Conservation (phyloP, 2,888 invertebrate genomes). For the Idaea straminata region DNA sequence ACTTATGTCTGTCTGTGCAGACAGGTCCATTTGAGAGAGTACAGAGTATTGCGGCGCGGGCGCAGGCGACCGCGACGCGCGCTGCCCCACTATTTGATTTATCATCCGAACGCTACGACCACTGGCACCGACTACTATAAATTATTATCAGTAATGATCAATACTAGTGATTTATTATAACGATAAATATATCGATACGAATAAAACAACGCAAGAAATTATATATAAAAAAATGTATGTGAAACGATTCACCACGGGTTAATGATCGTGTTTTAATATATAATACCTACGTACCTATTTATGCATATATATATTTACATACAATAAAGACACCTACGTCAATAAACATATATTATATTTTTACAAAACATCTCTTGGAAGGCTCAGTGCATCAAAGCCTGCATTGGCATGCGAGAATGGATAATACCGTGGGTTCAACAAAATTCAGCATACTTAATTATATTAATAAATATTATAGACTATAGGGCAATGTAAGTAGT, state of each 20-base stretch:
- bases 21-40: too few species aligned
- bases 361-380: too few species aligned
- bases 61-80: conserved; percentile 32
- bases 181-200: conserved; percentile 67
- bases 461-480: too few species aligned
- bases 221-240: conserved; percentile 29
- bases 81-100: conserved; percentile 40
- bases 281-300: background rate
- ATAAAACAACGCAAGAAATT: conserved; percentile 50
- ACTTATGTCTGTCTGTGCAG: background rate
- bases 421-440: too few species aligned
- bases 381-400: too few species aligned
- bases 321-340: background rate
- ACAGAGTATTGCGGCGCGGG: conserved; percentile 13
- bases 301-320: background rate
- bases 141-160: conserved; percentile 74
- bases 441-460: too few species aligned
- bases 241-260: background rate
- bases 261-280: background rate
- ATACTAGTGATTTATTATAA: conserved; percentile 67
- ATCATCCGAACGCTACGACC: conserved; percentile 36
- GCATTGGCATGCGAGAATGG: too few species aligned
- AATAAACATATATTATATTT: too few species aligned
- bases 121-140: conserved; percentile 62
- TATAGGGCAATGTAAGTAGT: too few species aligned